Evolutionary conservation across 1,140 invertebrate species (phyloP).

Genomic region (Tetramorium simillimum): DNA sequence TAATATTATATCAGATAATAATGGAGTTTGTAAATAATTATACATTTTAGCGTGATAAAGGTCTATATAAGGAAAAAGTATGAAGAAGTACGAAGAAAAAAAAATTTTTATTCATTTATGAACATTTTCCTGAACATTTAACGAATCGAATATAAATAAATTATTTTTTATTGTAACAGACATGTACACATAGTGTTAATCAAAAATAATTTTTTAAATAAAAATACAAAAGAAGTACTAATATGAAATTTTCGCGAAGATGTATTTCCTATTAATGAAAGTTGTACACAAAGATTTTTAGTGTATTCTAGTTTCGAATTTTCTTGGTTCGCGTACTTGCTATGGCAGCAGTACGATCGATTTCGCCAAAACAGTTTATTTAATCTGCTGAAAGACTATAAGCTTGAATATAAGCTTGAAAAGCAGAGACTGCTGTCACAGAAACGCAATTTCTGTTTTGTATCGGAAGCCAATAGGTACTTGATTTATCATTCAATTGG

Average conservation of each 20-base stretch:
- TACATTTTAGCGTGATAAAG: no score
- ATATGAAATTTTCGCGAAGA: neutral
- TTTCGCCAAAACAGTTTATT: slow-evolving; percentile 36
- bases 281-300: neutral
- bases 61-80: no score
- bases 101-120: no score
- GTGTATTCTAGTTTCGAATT: neutral
- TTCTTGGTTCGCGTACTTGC: neutral
- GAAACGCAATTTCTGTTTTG: slow-evolving; percentile 50
- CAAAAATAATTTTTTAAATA: neutral
- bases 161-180: no score
- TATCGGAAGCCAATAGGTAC: slow-evolving; percentile 59
- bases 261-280: neutral
- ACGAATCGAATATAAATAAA: no score
- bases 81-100: no score
- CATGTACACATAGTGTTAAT: no score
- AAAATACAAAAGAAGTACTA: neutral
- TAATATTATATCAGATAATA: no score
- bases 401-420: no score
- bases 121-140: no score
- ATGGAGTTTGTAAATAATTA: no score
- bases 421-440: slow-evolving; percentile 54
- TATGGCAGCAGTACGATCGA: slow-evolving; percentile 17
- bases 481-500: slow-evolving; percentile 59
- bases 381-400: slow-evolving; percentile 49